phyloP scores from a whole-genome alignment of 2,888 invertebrate genomes.

The Platycheirus albimanus region DNA sequence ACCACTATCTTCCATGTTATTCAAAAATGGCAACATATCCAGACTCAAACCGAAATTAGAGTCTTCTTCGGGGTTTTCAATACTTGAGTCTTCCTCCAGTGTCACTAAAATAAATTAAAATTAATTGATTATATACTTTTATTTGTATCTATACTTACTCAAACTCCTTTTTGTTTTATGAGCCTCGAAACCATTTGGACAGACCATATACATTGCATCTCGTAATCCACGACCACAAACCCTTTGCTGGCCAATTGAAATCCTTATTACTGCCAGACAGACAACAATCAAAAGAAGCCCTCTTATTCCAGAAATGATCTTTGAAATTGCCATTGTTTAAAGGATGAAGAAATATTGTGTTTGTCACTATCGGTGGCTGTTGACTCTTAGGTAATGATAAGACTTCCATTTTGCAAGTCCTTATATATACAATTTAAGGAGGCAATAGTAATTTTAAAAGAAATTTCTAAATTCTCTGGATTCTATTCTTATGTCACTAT shows the following conservation, averaged over 20 bases:
- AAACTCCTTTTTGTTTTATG: conserved; percentile 35
- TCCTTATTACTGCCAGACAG: conserved; percentile 7
- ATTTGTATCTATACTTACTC: conserved; percentile 27
- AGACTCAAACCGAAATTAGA: conserved; percentile 8
- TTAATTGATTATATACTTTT: neutral
- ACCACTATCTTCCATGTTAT: conserved; percentile 69
- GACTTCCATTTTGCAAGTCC: neutral
- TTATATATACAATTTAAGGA: neutral
- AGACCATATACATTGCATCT: conserved; percentile 37
- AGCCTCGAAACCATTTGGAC: conserved; percentile 29
- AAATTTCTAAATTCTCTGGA: neutral
- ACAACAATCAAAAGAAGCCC: neutral
- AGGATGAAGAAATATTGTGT: neutral
- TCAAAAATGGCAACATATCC: conserved; percentile 75
- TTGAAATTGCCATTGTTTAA: conserved; percentile 20
- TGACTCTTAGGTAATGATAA: neutral
- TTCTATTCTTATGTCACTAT: too few species aligned
- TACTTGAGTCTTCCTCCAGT: conserved; percentile 24
- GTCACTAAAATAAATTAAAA: neutral
- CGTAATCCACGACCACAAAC: conserved; percentile 30
- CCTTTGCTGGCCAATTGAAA: conserved; percentile 15
- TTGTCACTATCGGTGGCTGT: neutral
- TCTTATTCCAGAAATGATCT: neutral
- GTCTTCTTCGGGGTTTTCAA: conserved; percentile 5
- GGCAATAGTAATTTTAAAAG: too few species aligned